These are phyloP conservation scores for Raja brachyura DNA, from an alignment of 2,113 vertebrate genomes.

Conservation along the genomic window DNA sequence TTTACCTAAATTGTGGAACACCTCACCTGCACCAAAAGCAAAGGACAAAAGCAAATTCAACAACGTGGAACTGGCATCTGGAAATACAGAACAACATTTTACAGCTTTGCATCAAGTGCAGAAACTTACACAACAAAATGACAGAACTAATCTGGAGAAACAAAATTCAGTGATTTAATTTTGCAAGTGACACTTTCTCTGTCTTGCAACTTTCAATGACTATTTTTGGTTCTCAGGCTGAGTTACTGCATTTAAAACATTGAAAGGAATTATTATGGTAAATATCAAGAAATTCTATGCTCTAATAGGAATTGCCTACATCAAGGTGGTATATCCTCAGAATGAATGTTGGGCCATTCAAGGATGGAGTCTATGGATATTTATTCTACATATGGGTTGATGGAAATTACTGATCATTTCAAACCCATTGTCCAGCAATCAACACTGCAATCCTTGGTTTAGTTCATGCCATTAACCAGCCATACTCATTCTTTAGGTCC, in stretches of 20 bases:
- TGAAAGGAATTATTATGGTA: not conserved
- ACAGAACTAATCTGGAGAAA: not conserved
- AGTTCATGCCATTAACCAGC: not conserved
- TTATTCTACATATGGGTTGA: not conserved
- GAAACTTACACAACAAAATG: not conserved
- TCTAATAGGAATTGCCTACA: not conserved
- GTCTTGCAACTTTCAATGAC: not conserved
- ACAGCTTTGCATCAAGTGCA: not conserved
- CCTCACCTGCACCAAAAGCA: conserved; percentile 66
- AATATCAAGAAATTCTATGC: not conserved
- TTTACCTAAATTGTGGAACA: conserved; percentile 84
- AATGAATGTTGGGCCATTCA: not conserved
- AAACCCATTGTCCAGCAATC: too few species aligned
- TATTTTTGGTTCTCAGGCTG: not conserved
- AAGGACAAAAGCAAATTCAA: conserved; percentile 7
- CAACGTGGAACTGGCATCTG: not conserved
- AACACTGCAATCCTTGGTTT: too few species aligned
- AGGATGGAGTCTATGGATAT: not conserved
- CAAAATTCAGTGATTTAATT: not conserved
- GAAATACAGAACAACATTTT: not conserved
- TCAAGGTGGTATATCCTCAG: not conserved
- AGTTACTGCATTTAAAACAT: not conserved
- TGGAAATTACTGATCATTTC: not conserved
- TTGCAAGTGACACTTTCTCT: not conserved
- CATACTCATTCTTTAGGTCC: not conserved